Percentiles rank a stretch among this genome's conserved stretches.
Conservation (phyloP, 2,888 invertebrate genomes). For the Watsonalla binaria region DNA sequence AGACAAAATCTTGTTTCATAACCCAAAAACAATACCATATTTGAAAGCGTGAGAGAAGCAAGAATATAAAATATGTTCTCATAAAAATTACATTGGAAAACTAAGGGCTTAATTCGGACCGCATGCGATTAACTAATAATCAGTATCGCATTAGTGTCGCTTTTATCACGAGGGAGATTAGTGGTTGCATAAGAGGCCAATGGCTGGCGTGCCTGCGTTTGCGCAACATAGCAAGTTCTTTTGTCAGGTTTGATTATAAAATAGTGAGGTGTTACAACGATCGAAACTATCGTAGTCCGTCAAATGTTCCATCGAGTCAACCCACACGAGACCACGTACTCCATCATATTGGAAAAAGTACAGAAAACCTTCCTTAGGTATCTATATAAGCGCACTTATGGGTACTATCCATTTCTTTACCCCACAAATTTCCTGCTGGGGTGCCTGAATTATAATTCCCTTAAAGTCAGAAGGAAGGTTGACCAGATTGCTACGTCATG, state of each 20-base stretch:
- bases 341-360: no score
- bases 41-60: slow-evolving; percentile 5
- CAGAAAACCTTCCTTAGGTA: no score
- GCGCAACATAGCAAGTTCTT: background rate
- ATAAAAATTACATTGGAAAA: slow-evolving; percentile 16
- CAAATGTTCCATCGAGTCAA: no score
- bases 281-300: no score
- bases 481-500: no score
- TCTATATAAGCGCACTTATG: no score
- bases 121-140: slow-evolving; percentile 42
- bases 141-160: slow-evolving; percentile 44
- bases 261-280: no score
- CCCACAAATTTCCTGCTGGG: no score
- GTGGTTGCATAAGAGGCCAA: slow-evolving; percentile 27
- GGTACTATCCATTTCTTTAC: no score
- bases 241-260: background rate
- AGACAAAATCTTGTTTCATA: background rate
- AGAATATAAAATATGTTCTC: slow-evolving; percentile 9
- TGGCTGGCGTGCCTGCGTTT: slow-evolving; percentile 15
- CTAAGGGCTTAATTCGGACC: slow-evolving; percentile 26
- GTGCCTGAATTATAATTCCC: no score
- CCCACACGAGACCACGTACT: no score
- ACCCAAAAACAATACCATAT: background rate
- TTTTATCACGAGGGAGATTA: slow-evolving; percentile 37
- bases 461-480: no score